These are phyloP conservation scores for Cataglyphis rosenhaueri DNA, from an alignment of 2,888 invertebrate species.

Conservation along the genomic window DNA sequence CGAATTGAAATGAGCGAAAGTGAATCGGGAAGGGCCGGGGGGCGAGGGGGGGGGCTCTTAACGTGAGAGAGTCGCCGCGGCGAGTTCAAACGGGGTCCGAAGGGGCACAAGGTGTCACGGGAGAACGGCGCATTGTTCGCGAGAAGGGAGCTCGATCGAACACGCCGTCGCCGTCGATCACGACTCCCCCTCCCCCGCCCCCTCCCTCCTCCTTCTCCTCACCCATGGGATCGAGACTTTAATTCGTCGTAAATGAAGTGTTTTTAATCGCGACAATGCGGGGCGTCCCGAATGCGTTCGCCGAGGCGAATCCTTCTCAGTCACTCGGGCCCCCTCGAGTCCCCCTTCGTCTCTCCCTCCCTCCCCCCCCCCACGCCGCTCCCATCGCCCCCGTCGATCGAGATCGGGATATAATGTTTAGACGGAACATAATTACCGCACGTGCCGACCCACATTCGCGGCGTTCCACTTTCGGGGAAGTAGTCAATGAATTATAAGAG, in stretches of 20 bases:
- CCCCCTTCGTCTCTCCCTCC: not conserved
- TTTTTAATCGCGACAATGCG: slow-evolving; percentile 58
- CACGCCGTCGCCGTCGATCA: not conserved
- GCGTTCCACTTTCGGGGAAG: slow-evolving; percentile 58
- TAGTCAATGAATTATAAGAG: slow-evolving; percentile 35
- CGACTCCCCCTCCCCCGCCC: not conserved
- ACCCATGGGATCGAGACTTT: slow-evolving; percentile 63
- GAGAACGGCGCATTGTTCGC: slow-evolving; percentile 55
- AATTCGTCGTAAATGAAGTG: slow-evolving; percentile 71
- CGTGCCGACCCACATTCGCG: slow-evolving; percentile 66
- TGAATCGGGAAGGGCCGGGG: not conserved
- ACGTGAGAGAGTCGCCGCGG: slow-evolving; percentile 31
- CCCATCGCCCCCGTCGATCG: not conserved
- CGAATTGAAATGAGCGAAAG: slow-evolving; percentile 23
- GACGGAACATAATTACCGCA: slow-evolving; percentile 64
- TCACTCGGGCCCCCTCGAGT: slow-evolving; percentile 24
- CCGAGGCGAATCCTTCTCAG: slow-evolving; percentile 21
- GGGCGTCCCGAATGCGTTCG: slow-evolving; percentile 45
- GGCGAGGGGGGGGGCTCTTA: not conserved
- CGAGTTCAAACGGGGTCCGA: slow-evolving; percentile 52
- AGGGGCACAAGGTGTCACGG: slow-evolving; percentile 58
- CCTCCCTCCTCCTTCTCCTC: not conserved
- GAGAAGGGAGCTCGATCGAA: slow-evolving; percentile 55
- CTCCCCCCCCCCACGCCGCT: not conserved
- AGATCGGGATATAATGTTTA: slow-evolving; percentile 58